phyloP scores from a whole-genome alignment of 2,113 vertebrate genomes.

The Zeus faber region DNA sequence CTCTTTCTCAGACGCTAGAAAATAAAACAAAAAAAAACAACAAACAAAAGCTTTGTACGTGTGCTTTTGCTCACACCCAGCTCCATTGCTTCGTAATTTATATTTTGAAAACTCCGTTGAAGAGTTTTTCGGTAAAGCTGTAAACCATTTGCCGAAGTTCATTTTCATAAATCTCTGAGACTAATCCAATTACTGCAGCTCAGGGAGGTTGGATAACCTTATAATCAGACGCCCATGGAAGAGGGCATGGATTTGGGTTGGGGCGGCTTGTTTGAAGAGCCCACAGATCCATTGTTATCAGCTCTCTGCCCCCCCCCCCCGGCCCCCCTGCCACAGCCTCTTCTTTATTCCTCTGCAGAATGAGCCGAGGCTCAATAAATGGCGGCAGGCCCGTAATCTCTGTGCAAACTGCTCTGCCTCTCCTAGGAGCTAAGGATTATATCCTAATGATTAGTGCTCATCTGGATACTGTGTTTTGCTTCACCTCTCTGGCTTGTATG shows the following conservation, averaged over 20 bases:
- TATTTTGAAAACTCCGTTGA: conserved; percentile 58
- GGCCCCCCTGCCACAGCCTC: conserved; percentile 51
- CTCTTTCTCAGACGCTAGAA: conserved; percentile 9
- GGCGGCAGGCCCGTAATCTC: conserved; percentile 70
- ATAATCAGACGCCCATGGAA: conserved; percentile 76
- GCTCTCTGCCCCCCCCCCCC: conserved; percentile 53
- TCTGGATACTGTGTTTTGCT: conserved; percentile 72
- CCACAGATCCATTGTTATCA: conserved; percentile 74
- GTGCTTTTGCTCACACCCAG: conserved; percentile 23
- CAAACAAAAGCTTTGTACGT: conserved; percentile 28
- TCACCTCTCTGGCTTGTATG: conserved; percentile 63
- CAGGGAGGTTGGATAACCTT: conserved; percentile 77
- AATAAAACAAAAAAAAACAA: conserved; percentile 2
- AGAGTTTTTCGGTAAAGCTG: conserved; percentile 58
- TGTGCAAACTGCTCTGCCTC: conserved; percentile 70
- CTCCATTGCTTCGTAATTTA: conserved; percentile 50
- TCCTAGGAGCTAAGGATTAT: conserved; percentile 75
- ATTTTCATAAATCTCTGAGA: conserved; percentile 81
- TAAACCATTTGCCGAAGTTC: conserved; percentile 70
- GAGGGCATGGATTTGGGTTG: conserved; percentile 74
- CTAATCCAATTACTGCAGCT: conserved; percentile 81
- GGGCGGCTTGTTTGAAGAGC: conserved; percentile 73
- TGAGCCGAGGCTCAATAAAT: conserved; percentile 73
- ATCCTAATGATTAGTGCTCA: conserved; percentile 76
- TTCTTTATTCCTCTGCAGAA: conserved; percentile 73